These are phyloP conservation scores for Huso huso DNA, from an alignment of 2,797 vertebrate species.

Conservation along the genomic window DNA sequence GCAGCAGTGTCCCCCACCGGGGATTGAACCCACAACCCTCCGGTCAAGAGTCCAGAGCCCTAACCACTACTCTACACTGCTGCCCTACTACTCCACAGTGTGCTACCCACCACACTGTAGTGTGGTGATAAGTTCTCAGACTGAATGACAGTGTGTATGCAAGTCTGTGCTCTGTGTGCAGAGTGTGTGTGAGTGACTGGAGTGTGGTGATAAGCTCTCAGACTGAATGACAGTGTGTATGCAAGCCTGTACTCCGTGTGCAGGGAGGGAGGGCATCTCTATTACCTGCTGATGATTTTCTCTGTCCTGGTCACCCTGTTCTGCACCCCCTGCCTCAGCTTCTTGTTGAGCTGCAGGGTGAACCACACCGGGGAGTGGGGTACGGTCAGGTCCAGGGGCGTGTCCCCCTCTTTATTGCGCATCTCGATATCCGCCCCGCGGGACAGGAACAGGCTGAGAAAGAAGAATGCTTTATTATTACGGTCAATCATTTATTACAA, in stretches of 20 bases:
- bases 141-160: too few species aligned
- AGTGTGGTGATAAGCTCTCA: not conserved
- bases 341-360: conserved; percentile 84
- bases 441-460: conserved; percentile 76
- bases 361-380: conserved; percentile 83
- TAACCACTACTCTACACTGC: too few species aligned
- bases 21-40: too few species aligned
- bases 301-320: conserved; percentile 76
- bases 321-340: conserved; percentile 71
- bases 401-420: conserved; percentile 83
- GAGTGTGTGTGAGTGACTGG: not conserved
- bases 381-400: conserved; percentile 69
- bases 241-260: not conserved
- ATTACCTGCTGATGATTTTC: conserved; percentile 78
- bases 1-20: too few species aligned
- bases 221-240: not conserved
- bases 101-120: too few species aligned
- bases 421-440: conserved; percentile 79
- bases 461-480: not conserved
- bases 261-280: too few species aligned
- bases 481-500: not conserved
- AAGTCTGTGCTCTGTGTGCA: not conserved
- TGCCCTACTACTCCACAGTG: too few species aligned
- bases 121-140: too few species aligned
- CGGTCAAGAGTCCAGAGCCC: too few species aligned